Evolutionary conservation across 2,888 invertebrate species (phyloP).

Genomic region (Eurytoma adleriae): DNA sequence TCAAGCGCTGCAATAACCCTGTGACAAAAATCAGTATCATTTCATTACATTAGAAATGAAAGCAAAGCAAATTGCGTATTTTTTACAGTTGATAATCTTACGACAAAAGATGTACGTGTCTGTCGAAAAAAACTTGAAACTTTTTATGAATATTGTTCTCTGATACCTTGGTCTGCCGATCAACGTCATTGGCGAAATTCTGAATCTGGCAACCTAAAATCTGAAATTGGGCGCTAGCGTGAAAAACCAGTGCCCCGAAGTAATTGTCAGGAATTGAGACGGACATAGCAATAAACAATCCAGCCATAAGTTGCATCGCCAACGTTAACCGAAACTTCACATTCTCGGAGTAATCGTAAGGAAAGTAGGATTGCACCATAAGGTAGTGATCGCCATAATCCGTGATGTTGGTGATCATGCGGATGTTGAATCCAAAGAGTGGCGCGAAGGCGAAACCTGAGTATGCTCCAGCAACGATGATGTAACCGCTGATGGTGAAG

Average conservation of each 20-base stretch:
- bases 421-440: neutral
- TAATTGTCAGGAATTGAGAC: conserved; percentile 1
- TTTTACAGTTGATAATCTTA: too few species aligned
- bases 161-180: too few species aligned
- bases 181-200: too few species aligned
- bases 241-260: conserved; percentile 5
- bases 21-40: neutral
- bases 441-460: neutral
- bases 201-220: too few species aligned
- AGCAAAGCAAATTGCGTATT: too few species aligned
- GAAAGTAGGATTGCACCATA: conserved; percentile 14
- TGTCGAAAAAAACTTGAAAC: too few species aligned
- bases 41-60: neutral
- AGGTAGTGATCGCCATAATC: neutral
- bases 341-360: conserved; percentile 16
- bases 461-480: neutral
- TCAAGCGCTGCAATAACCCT: conserved; percentile 20
- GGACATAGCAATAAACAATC: neutral
- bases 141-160: too few species aligned
- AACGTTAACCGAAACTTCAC: conserved; percentile 3
- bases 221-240: conserved; percentile 14
- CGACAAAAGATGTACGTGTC: too few species aligned
- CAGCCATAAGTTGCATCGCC: neutral
- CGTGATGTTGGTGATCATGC: conserved; percentile 17
- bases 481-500: neutral